phyloP scores from a whole-genome alignment of 2,888 invertebrate genomes.

The Neocrepidodera transversa region DNA sequence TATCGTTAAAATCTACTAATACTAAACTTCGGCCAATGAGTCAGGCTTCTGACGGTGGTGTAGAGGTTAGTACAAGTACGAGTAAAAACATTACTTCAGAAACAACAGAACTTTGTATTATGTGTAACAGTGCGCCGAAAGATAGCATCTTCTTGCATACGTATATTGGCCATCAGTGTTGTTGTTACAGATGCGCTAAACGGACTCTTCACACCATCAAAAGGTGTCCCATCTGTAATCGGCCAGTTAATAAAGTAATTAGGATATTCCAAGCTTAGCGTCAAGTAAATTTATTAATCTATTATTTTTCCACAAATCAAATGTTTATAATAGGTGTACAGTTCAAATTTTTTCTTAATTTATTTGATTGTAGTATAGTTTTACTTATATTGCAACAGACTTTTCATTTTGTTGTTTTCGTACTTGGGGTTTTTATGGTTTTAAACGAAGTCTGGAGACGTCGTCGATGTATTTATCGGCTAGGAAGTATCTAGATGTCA shows the following conservation, averaged over 20 bases:
- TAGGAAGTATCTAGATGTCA: conserved; percentile 14
- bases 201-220: conserved; percentile 70
- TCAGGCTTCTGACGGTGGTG: conserved; percentile 38
- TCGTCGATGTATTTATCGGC: conserved; percentile 12
- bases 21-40: conserved; percentile 28
- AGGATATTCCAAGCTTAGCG: conserved; percentile 62
- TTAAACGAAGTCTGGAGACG: conserved; percentile 1
- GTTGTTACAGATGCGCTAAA: conserved; percentile 74
- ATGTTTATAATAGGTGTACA: conserved; percentile 19
- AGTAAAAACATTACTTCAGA: conserved; percentile 18
- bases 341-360: conserved; percentile 13
- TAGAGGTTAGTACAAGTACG: conserved; percentile 29
- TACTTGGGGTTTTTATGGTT: conserved; percentile 15
- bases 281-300: conserved; percentile 5
- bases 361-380: background rate
- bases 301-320: background rate
- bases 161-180: conserved; percentile 71
- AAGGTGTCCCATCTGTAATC: conserved; percentile 74
- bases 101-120: conserved; percentile 63
- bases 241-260: conserved; percentile 71
- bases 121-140: conserved; percentile 69
- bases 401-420: conserved; percentile 12
- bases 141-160: conserved; percentile 75
- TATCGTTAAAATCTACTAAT: background rate
- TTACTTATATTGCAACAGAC: conserved; percentile 3